These are phyloP conservation scores for Leptatherina wallacei DNA, from an alignment of 2,797 vertebrate genomes.

Conservation along the genomic window DNA sequence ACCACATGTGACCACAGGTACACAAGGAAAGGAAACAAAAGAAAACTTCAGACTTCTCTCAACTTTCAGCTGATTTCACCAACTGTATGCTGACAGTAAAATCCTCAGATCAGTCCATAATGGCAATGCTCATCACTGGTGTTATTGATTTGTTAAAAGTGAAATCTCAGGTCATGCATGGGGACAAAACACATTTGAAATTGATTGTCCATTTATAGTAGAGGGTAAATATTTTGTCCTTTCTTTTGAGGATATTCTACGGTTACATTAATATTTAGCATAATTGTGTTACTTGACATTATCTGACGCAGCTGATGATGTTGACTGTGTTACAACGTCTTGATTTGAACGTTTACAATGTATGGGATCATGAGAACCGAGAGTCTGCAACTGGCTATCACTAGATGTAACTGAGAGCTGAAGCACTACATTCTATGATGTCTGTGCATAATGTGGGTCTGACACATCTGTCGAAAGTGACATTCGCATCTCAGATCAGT, in stretches of 20 bases:
- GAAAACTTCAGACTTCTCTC: constrained; percentile 5
- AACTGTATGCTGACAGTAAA: background rate
- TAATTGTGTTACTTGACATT: background rate
- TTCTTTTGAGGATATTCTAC: background rate
- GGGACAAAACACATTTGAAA: background rate
- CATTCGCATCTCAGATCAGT: background rate
- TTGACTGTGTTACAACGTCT: background rate
- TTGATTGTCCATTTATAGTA: background rate
- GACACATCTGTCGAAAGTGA: background rate
- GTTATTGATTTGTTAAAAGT: constrained; percentile 1
- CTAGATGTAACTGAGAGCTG: background rate
- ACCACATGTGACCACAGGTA: constrained; percentile 15
- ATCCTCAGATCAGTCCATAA: constrained; percentile 1
- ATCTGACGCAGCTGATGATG: background rate
- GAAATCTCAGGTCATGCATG: background rate
- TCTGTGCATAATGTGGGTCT: background rate
- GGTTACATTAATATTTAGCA: background rate
- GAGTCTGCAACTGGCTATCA: background rate
- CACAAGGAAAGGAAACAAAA: constrained; percentile 10
- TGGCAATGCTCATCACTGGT: background rate
- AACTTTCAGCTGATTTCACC: background rate
- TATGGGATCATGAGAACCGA: background rate
- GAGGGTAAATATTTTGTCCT: background rate
- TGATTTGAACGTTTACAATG: background rate
- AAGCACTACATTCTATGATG: background rate